phyloP scores from a whole-genome alignment of 2,888 invertebrate species.

The Chaetoderma sp. region DNA sequence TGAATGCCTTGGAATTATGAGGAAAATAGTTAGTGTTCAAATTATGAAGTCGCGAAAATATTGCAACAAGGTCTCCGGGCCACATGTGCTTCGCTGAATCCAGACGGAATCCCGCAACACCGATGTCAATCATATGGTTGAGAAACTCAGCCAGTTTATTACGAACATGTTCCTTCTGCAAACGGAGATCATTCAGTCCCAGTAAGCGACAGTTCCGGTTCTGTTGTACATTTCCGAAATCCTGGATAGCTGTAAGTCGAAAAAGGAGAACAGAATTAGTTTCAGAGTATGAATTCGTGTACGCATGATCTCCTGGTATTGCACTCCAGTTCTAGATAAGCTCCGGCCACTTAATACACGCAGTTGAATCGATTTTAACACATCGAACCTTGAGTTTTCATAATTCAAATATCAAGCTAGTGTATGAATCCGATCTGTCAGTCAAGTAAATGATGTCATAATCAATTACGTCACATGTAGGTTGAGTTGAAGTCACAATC shows the following conservation, averaged over 20 bases:
- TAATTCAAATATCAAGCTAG: too few relatives aligned
- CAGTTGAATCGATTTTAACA: too few relatives aligned
- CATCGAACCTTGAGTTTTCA: too few relatives aligned
- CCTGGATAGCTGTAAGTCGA: slow-evolving; percentile 48
- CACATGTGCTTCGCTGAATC: slow-evolving; percentile 66
- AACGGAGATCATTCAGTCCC: slow-evolving; percentile 83
- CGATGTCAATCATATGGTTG: slow-evolving; percentile 60
- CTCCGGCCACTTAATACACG: too few relatives aligned
- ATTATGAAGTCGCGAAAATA: slow-evolving; percentile 17
- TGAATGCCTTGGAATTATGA: slow-evolving; percentile 47
- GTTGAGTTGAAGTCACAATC: too few relatives aligned
- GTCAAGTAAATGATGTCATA: too few relatives aligned
- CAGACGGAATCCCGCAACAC: slow-evolving; percentile 71
- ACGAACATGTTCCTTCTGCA: slow-evolving; percentile 68
- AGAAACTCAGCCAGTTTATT: slow-evolving; percentile 33
- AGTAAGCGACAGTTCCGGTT: slow-evolving; percentile 79
- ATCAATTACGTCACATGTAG: too few relatives aligned
- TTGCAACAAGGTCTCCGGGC: slow-evolving; percentile 66
- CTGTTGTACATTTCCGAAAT: slow-evolving; percentile 43
- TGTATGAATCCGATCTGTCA: too few relatives aligned
- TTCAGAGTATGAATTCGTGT: too few relatives aligned
- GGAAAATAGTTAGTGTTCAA: slow-evolving; percentile 47
- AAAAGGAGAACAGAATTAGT: too few relatives aligned
- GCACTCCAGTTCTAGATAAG: too few relatives aligned
- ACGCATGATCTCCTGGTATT: too few relatives aligned